Conservation (phyloP, 2,888 invertebrate species). For the Phortica magna region DNA sequence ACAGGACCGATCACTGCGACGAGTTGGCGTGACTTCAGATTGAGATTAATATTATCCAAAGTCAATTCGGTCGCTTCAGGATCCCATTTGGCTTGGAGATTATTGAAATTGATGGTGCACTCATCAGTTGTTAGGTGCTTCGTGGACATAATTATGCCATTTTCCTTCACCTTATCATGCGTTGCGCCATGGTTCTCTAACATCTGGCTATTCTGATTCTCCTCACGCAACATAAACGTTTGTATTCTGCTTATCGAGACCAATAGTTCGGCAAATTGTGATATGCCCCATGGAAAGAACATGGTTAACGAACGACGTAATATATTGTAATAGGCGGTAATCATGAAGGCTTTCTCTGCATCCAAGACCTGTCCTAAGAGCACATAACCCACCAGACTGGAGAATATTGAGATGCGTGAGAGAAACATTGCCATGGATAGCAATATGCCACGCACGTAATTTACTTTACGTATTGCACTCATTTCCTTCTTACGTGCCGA, state of each 20-base stretch:
- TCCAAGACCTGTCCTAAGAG: slow-evolving; percentile 85
- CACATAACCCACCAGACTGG: slow-evolving; percentile 88
- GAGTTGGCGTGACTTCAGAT: slow-evolving; percentile 82
- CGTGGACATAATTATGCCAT: neutral
- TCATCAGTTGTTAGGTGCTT: neutral
- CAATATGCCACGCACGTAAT: slow-evolving; percentile 87
- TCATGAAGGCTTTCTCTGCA: slow-evolving; percentile 92
- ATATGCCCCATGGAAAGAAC: slow-evolving; percentile 89
- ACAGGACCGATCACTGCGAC: slow-evolving; percentile 86
- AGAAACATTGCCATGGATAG: slow-evolving; percentile 92
- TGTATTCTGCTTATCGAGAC: slow-evolving; percentile 81
- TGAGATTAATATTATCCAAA: slow-evolving; percentile 83
- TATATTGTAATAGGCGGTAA: slow-evolving; percentile 93
- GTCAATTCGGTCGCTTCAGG: slow-evolving; percentile 82
- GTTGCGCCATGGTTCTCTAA: neutral
- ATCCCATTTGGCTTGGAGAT: slow-evolving; percentile 85
- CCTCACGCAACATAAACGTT: slow-evolving; percentile 82
- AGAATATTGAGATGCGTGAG: slow-evolving; percentile 91
- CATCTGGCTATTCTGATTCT: slow-evolving; percentile 75
- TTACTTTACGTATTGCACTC: slow-evolving; percentile 85
- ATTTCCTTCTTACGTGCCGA: slow-evolving; percentile 81
- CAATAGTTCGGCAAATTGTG: slow-evolving; percentile 82
- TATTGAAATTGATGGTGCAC: slow-evolving; percentile 79
- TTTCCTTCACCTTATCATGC: neutral
- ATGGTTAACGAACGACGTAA: slow-evolving; percentile 91